Evolutionary conservation across 2,888 invertebrate species (phyloP), one percentile per base, ranked within the genome.

Genomic region (Ectemnius cavifrons): DNA sequence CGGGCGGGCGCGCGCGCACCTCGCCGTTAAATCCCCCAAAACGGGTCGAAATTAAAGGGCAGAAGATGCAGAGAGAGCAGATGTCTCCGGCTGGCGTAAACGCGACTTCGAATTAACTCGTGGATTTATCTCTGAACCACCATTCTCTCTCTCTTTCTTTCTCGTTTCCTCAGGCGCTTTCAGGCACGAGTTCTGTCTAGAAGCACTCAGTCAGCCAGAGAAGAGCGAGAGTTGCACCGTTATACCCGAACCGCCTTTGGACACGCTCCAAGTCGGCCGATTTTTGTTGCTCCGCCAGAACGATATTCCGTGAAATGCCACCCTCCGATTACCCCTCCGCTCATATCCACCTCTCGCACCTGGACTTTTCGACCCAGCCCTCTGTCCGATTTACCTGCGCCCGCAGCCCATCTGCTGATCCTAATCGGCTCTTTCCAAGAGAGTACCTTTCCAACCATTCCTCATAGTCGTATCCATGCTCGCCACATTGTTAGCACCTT

Each of bases 221-320:
- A 37, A 37, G 37, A 37, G 37, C 37, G 37, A 8, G 37, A 37
- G 11, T 37, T 4, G 58, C 47, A 65, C 64, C 59, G 71, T 69
- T 72, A 37, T 46, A 71, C 70, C 67, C 37, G 37, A 37, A 37
- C 60, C 47, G 46, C 47, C 47, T 2, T 71, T 77, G 77, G 80
- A 65, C 4, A n/a, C 49, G 14, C 16, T 67, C 74, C 77, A 77
- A 80, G 65, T 78, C 76, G 80, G 67, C 3, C 73, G 65, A 74
- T 56, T 67, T 68, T 65, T 57, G n/a, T 67, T 47, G 14, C 49
- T 57, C 37, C 56, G 16, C 6, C 46, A 46, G 23, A 37, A 11
- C 16, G 4, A 11, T 23, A 23, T 59, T 77, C 62, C 16, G 8
- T 16, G 61, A 18, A 69, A 77, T 60, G 37, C 37, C 20, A 23